These are phyloP conservation scores for Saturnia japonica DNA, from an alignment of 2,888 invertebrate genomes.

Conservation along the genomic window DNA sequence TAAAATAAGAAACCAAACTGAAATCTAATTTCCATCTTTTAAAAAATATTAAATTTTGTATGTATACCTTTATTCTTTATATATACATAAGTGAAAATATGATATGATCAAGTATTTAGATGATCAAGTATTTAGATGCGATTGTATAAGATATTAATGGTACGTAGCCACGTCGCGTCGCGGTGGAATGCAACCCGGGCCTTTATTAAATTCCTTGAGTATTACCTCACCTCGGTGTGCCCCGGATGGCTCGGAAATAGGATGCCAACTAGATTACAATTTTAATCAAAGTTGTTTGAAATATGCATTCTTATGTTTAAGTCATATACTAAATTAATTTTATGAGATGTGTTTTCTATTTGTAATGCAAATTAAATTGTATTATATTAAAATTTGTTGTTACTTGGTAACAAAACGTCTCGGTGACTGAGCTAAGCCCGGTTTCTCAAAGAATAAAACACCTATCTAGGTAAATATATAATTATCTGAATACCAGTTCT, in stretches of 20 bases:
- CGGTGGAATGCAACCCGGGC: constrained; percentile 43
- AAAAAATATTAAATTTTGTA: neutral
- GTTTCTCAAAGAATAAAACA: too few species aligned
- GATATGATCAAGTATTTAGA: constrained; percentile 5
- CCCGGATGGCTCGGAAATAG: constrained; percentile 28
- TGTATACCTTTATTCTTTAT: neutral
- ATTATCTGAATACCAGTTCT: too few species aligned
- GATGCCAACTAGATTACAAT: constrained; percentile 33
- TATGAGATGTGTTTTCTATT: neutral
- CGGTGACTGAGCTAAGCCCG: too few species aligned
- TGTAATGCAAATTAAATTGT: neutral
- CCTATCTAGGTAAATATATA: too few species aligned
- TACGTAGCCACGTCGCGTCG: constrained; percentile 26
- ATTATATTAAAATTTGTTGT: neutral
- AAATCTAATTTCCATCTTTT: neutral
- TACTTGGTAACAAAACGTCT: neutral
- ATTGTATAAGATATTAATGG: constrained; percentile 12
- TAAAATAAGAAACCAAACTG: neutral
- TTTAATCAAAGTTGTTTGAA: constrained; percentile 29
- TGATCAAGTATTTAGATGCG: constrained; percentile 8
- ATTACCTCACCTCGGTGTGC: constrained; percentile 33
- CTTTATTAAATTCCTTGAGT: constrained; percentile 68
- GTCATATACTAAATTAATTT: neutral
- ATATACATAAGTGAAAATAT: neutral
- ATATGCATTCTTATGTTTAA: neutral